These are phyloP conservation scores for Sebastes vulpes DNA, from an alignment of 2,797 vertebrate genomes.

Conservation along the genomic window DNA sequence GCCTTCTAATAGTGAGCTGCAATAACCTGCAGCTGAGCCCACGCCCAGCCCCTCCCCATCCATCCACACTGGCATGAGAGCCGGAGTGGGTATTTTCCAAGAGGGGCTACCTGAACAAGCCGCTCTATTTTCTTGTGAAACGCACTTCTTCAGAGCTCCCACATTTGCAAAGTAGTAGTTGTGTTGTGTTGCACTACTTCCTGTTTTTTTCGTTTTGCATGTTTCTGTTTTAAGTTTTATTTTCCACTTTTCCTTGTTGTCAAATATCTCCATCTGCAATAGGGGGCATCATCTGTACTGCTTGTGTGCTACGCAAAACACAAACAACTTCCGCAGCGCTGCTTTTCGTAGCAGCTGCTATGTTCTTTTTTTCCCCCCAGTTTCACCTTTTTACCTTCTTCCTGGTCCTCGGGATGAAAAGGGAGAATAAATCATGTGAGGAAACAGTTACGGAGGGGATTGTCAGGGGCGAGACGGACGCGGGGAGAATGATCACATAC, in stretches of 20 bases:
- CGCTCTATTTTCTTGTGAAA: conserved; percentile 4
- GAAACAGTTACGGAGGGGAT: conserved; percentile 12
- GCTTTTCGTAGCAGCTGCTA: background rate
- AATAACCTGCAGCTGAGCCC: conserved; percentile 90
- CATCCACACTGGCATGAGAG: conserved; percentile 15
- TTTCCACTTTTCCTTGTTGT: conserved; percentile 64
- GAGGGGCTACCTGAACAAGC: conserved; percentile 5
- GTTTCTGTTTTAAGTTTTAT: conserved; percentile 78
- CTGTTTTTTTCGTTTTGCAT: conserved; percentile 85
- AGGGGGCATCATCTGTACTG: conserved; percentile 61
- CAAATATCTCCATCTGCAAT: conserved; percentile 68
- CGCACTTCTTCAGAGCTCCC: conserved; percentile 98
- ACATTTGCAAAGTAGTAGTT: conserved; percentile 97
- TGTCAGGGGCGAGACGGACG: conserved; percentile 35
- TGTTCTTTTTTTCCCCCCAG: conserved; percentile 3
- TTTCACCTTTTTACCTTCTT: conserved; percentile 42
- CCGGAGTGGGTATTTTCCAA: conserved; percentile 38
- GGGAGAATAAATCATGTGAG: conserved; percentile 27
- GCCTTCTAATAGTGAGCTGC: conserved; percentile 85
- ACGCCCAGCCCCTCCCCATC: conserved; percentile 17
- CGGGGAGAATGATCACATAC: conserved; percentile 37
- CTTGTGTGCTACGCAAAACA: conserved; percentile 67
- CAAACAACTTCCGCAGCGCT: conserved; percentile 30
- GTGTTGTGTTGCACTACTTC: conserved; percentile 96
- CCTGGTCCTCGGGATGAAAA: conserved; percentile 14